Evolutionary conservation across 2,113 vertebrate genomes (phyloP), one percentile per base, ranked within the genome.

Genomic region (Alouatta palliata): DNA sequence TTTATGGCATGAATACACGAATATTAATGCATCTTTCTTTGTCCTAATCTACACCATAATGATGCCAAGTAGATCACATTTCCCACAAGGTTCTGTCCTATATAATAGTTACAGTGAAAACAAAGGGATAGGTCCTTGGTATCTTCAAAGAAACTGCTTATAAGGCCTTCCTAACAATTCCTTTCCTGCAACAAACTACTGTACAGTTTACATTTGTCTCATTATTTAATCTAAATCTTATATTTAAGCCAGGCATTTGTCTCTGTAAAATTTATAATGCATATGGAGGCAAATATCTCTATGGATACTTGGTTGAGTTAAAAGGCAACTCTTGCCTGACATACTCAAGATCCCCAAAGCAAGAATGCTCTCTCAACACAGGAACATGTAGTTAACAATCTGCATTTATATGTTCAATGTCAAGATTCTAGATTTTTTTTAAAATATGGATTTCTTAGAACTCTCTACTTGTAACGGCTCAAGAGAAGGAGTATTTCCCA

Each of bases 181-280:
- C 10, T 43, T 85, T 91, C 52, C 45, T n/a, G 61, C 35, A 91
- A 40, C 56, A 49, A 94, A 73, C 68, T 32, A 84, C 23, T 90
- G 73, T 66, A 66, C 3, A 70, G 68, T 43, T 96, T 58, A 92
- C 25, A 75, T 61, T 47, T 77, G 45, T 68, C 81, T 94, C n/a
- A 68, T 56, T 80, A 90, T 73, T 94, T 90, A 92, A 79, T 79
- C 83, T 87, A 92, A 86, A 94, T 81, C 37, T 86, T 81, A 30
- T 71, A 84, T 71, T 91, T 93, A 66, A 95, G 56, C 16, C 27
- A 90, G 49, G 8, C 21, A 4, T 56, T 61, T 90, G 20, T 75
- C 85, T 86, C 37, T 91, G 13, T 92, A 92, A 97, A 92, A 58
- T 75, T 47, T 88, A 21, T 58, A 92, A 35, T 82, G 94, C 87